These are phyloP conservation scores for Callinectes sapidus DNA, from an alignment of 2,888 invertebrate genomes.

Conservation along the genomic window DNA sequence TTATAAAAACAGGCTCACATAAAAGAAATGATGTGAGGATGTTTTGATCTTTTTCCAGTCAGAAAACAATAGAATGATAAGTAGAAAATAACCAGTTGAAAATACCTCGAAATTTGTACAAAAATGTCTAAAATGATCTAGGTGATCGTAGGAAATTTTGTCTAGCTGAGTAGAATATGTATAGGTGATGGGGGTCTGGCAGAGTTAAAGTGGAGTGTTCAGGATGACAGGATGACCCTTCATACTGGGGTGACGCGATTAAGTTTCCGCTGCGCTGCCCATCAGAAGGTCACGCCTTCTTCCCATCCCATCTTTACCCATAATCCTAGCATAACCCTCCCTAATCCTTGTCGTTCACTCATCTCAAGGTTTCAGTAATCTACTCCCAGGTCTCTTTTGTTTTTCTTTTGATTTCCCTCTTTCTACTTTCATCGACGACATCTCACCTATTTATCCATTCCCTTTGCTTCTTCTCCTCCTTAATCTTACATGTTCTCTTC, in stretches of 20 bases:
- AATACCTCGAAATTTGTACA: no score
- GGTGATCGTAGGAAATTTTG: no score
- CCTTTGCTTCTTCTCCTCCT: background rate
- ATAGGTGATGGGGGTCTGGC: background rate
- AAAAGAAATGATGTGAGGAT: no score
- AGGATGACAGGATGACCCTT: background rate
- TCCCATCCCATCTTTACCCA: background rate
- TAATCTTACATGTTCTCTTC: background rate
- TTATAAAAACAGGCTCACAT: no score
- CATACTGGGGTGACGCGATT: background rate
- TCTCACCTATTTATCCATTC: background rate
- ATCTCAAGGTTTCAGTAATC: background rate
- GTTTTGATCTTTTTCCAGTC: no score
- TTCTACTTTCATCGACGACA: background rate
- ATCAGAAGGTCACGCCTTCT: background rate
- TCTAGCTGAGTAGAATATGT: no score
- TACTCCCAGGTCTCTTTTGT: background rate
- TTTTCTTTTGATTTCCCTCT: background rate
- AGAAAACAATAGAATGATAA: no score
- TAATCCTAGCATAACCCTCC: background rate
- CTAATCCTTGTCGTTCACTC: background rate
- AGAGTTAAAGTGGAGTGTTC: background rate
- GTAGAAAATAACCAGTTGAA: no score
- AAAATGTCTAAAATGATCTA: no score
- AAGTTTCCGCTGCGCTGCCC: slow-evolving; percentile 22